Evolutionary conservation across 2,888 invertebrate genomes (phyloP).

Genomic region (Eueremaeus valkanovi): DNA sequence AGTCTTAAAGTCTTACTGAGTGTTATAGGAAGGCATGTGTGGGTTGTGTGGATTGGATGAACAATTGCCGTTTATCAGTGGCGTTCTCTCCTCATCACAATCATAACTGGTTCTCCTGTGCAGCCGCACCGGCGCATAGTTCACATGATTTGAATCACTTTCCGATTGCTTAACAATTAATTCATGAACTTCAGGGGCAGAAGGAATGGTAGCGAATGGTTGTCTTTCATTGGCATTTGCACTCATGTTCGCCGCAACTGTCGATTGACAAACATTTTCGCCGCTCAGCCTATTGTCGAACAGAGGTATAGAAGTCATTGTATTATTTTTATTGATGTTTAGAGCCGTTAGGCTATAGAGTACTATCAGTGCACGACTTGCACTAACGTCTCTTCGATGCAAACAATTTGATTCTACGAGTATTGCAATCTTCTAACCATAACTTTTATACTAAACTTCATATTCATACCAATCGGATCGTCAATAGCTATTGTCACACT

Average conservation of each 20-base stretch:
- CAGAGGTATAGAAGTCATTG: neutral
- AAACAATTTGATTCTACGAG: neutral
- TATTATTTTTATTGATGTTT: neutral
- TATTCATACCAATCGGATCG: neutral
- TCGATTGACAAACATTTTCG: neutral
- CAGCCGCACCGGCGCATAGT: slow-evolving; percentile 18
- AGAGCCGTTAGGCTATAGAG: too few relatives aligned
- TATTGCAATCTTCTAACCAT: neutral
- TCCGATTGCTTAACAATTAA: slow-evolving; percentile 26
- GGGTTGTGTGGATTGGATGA: slow-evolving; percentile 22
- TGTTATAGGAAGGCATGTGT: slow-evolving; percentile 15
- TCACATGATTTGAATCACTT: neutral
- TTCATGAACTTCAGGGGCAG: neutral
- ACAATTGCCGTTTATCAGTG: slow-evolving; percentile 33
- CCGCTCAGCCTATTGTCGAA: neutral
- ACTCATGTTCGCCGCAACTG: neutral
- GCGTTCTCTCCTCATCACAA: slow-evolving; percentile 2
- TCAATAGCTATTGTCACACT: slow-evolving; percentile 5
- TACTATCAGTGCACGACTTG: neutral
- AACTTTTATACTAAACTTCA: neutral
- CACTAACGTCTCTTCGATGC: neutral
- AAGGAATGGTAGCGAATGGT: neutral
- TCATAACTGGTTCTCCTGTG: slow-evolving; percentile 1
- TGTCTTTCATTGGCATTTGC: neutral
- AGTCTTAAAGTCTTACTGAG: slow-evolving; percentile 18